phyloP scores from a whole-genome alignment of 2,888 invertebrate species.

The Oscheius sp. region DNA sequence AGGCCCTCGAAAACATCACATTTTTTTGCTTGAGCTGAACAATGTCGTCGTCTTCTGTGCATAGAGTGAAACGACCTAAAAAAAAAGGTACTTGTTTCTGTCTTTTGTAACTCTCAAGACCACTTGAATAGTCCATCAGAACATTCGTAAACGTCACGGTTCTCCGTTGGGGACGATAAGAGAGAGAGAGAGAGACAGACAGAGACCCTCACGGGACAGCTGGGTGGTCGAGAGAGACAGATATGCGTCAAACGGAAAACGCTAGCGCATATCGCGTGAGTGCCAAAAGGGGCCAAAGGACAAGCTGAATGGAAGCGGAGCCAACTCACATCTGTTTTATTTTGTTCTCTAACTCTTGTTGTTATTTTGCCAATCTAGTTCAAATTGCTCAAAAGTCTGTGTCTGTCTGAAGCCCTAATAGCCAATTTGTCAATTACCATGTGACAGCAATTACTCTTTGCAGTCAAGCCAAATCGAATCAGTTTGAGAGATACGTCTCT shows the following conservation, averaged over 20 bases:
- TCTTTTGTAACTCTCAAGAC: not conserved
- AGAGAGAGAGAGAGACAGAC: not conserved
- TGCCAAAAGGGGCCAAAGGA: not conserved
- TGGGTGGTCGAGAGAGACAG: not conserved
- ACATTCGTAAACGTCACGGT: not conserved
- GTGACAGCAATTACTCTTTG: too few relatives aligned
- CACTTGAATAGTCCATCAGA: not conserved
- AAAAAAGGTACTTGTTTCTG: not conserved
- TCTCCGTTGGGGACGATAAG: not conserved
- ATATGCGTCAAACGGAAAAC: not conserved
- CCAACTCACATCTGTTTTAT: too few relatives aligned
- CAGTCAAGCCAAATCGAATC: too few relatives aligned
- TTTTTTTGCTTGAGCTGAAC: conserved; percentile 20
- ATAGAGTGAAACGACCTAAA: conserved; percentile 39
- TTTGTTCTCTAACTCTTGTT: too few relatives aligned
- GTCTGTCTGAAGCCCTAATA: too few relatives aligned
- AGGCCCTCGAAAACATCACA: conserved; percentile 13
- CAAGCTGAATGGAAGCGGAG: not conserved
- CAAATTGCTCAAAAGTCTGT: too few relatives aligned
- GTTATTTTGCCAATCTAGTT: too few relatives aligned
- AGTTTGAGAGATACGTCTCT: too few relatives aligned
- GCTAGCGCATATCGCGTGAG: not conserved
- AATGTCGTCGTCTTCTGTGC: conserved; percentile 50
- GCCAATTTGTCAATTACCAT: too few relatives aligned
- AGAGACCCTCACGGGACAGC: not conserved